Evolutionary conservation across 92 coral and sea anemone genomes (phyloP), one percentile per base, ranked within the genome.

Genomic region (Phymanthus crucifer): DNA sequence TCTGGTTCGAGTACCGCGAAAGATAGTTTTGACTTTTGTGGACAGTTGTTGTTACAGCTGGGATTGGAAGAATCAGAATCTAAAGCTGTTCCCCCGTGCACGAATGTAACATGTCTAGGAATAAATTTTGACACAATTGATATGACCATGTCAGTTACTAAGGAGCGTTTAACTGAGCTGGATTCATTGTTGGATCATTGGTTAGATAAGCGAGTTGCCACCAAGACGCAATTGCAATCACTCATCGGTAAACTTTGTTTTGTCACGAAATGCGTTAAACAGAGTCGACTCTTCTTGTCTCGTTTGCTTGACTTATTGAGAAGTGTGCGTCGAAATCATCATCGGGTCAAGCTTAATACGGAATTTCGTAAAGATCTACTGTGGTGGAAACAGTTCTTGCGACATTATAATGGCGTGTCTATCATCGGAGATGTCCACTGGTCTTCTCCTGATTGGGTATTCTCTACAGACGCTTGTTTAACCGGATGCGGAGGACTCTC

Each of bases 191-290:
- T 86, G 16, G 2, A 17, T 0, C 19, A 0, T 43, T 86, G 86
- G 90, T 6, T 26, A 3, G 11, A 35, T 46, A 76, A 61, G 38
- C 58, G 66, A 32, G 11, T 80, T 31, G 38, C 70, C 32, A 82
- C 86, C 4, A 82, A 77, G 50, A 8, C 52, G 0, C 70, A 74
- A 72, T 76, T 87, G 3, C 87, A 82, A 67, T 82, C 87, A 26
- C 69, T 83, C 2, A 52, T 87, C 14, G 87, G 87, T 4, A 82
- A 87, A 43, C 66, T 87, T 8, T 21, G 34, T 4, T 81, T 87
- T 40, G 66, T 87, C 24, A 82, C 90, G 14, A 87, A 87, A 32
- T 87, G 87, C 29, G 82, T 83, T 33, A 81, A 82, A 16, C 91
- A 73, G 37, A 83, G 91, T 74, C 36, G 82, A 27, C 47, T 83